Evolutionary conservation across 2,113 vertebrate species (phyloP), one percentile per base, ranked within the genome.

Genomic region (Artemisiospiza belli): DNA sequence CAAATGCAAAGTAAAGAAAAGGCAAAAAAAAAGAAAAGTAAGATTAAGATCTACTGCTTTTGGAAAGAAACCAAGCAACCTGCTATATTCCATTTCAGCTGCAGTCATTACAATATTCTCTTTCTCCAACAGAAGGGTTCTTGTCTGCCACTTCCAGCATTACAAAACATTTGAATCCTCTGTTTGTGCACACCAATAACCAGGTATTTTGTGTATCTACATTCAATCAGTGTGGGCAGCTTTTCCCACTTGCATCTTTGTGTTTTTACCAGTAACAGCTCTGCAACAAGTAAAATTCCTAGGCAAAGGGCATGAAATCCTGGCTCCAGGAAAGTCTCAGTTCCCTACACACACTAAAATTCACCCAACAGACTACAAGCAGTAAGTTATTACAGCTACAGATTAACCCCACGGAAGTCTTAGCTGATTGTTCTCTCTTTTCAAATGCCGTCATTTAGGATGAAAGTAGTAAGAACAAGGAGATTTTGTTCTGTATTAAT

Each of bases 1-100:
- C 15, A 90, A 81, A 90, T 22, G 47, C 39, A 83, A 85, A 88
- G 49, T n/a, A 67, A 73, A 92, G 28, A 17, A 73, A 83, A 95
- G 23, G 25, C 55, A 41, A 41, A 41, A 41, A 39, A 41, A 41
- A 41, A 41, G 41, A 41, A 41, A 41, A 76, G 43, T 54, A 70
- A 76, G 70, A 91, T 55, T 76, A 69, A 88, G 72, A 88, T 39
- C 55, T 51, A 44, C 11, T 25, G 12, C 79, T 69, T 80, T 73
- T 77, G 87, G 33, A 93, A 74, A 52, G 55, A 92, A 92, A 77
- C 30, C 62, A 63, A 84, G 15, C 39, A 55, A 61, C 33, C 75
- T 88, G 59, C 17, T 92, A 12, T 70, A 41, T 21, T 61, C 52
- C 47, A 12, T 61, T 87, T 86, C 72, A 43, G n/a, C 43, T 86